Conservation (phyloP, 2,888 invertebrate species). For the Quadroppia sp. region DNA sequence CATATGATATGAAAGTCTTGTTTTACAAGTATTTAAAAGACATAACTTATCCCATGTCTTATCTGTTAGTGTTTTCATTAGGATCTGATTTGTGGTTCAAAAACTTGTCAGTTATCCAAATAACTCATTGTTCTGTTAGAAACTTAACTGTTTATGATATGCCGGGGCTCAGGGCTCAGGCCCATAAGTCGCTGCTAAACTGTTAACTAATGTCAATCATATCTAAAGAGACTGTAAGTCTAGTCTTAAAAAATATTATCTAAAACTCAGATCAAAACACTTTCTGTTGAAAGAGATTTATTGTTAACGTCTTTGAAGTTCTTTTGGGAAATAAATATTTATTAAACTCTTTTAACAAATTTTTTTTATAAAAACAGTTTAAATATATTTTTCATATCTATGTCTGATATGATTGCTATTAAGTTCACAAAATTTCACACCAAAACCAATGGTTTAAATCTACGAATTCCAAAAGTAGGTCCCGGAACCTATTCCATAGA, state of each 20-base stretch:
- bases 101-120: constrained; percentile 28
- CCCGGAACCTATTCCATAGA: too few relatives aligned
- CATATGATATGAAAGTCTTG: not conserved
- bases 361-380: not conserved
- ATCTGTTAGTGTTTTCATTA: not conserved
- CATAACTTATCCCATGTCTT: constrained; percentile 20
- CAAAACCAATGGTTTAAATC: not conserved
- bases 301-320: not conserved
- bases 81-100: constrained; percentile 6
- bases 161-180: not conserved
- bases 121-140: not conserved
- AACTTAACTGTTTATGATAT: not conserved
- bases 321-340: not conserved
- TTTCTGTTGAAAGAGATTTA: not conserved
- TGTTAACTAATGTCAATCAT: constrained; percentile 29
- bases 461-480: too few relatives aligned
- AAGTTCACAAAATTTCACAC: constrained; percentile 3
- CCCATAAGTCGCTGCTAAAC: not conserved
- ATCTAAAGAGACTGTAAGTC: constrained; percentile 3
- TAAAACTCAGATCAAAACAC: constrained; percentile 23
- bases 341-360: not conserved
- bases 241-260: constrained; percentile 24
- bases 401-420: not conserved
- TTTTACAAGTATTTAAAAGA: constrained; percentile 12
- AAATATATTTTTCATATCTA: not conserved